A percentile compares a stretch with the other conserved stretches of the same genome.
Evolutionary conservation across 2,888 invertebrate species (phyloP).

Genomic region (Aleiodes testaceus): DNA sequence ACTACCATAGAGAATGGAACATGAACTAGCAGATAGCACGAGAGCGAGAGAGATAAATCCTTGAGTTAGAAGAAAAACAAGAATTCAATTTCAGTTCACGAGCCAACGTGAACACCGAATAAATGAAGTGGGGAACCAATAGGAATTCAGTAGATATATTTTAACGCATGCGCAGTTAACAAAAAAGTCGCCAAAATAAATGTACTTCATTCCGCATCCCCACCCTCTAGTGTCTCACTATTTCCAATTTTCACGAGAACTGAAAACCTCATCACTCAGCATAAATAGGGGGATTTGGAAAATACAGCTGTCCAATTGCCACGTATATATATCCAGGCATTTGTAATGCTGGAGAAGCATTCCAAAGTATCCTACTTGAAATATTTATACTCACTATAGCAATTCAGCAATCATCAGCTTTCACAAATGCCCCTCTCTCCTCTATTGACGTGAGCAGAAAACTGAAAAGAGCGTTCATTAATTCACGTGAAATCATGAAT

Average conservation of each 20-base stretch:
- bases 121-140: constrained; percentile 23
- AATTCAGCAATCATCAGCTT: background rate
- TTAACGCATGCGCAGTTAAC: constrained; percentile 7
- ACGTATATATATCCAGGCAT: constrained; percentile 5
- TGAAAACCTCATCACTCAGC: constrained; percentile 25
- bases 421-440: background rate
- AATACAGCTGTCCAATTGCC: constrained; percentile 34
- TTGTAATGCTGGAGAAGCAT: constrained; percentile 13
- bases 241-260: constrained; percentile 11
- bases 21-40: background rate
- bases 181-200: background rate
- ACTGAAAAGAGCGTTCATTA: background rate
- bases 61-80: background rate
- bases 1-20: constrained; percentile 15
- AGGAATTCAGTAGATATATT: background rate
- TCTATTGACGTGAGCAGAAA: background rate
- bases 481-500: background rate
- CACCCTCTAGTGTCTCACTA: background rate
- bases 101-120: background rate
- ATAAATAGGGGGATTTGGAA: constrained; percentile 29
- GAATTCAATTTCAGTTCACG: constrained; percentile 13
- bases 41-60: constrained; percentile 4
- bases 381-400: background rate
- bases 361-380: background rate
- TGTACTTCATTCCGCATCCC: background rate